Base-by-base conservation (phyloP, 35 echinoderm and acorn worm species). In the Eucidaris tribuloides region DNA sequence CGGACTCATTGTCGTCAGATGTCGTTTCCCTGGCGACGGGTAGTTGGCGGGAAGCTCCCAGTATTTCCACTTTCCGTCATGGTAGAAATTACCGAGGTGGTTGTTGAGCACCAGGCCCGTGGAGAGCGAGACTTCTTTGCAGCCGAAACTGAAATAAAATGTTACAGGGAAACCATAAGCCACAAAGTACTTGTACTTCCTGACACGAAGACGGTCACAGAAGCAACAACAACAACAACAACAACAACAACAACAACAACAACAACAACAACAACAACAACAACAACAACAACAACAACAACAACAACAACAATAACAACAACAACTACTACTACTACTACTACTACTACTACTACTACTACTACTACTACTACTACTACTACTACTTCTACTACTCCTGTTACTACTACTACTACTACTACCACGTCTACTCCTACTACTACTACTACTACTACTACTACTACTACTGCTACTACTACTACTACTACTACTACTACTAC, bases 21-120 rank as follows among this genome's bases (percentile, higher is more conserved):
- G 55, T 1, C 65, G 79, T 31, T 76, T 71, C 6, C 68, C 64
- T 4, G 90, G 90, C 14, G 44, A 52, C 15, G 79, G 22, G 6
- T 62, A 25, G 71, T 91, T 91, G 1, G 88, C 88, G 48, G 42
- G 23, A n/a, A 60, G 72, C 36, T 35, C 27, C 70, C 54, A 61
- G 22, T 52, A 45, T 79, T 41, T 19, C 2, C 62, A 42, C 34
- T 82, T 72, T 13, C 54, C 60, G 36, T 79, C 41, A 49, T 46
- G 83, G 40, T 86, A 87, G 65, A 87, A 87, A 68, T 87, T 80
- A 13, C 37, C 42, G 68, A 92, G 76, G 64, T 85, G 63, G 50
- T 87, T 86, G 42, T 92, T 92, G 66, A 83, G 80, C 44, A 92
- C 71, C 29, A 92, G 11, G 11, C 90, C 90, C 0, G 90, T 87